Evolutionary conservation across 2,113 vertebrate species (phyloP).

Genomic region (Brevimyrus niger): DNA sequence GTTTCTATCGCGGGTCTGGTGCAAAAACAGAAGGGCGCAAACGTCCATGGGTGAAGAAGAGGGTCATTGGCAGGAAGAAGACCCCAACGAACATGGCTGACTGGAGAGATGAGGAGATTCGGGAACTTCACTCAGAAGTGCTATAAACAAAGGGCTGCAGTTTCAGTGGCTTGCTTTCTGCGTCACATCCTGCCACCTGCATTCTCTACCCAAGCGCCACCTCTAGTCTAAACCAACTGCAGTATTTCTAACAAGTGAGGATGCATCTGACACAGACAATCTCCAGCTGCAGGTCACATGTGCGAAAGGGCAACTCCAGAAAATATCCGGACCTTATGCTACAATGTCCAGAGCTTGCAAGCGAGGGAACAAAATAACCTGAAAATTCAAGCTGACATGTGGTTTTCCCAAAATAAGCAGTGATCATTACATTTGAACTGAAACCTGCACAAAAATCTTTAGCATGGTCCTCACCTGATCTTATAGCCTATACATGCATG

Average conservation of each 20-base stretch:
- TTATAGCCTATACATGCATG: background rate
- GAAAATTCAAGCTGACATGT: background rate
- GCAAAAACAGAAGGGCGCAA: background rate
- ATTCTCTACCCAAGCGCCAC: background rate
- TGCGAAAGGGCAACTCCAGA: background rate
- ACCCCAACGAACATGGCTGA: background rate
- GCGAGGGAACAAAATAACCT: background rate
- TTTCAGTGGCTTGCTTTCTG: background rate
- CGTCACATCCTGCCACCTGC: background rate
- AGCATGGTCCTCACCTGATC: background rate
- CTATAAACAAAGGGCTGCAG: background rate
- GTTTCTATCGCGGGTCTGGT: background rate
- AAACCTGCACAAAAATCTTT: background rate
- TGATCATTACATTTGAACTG: background rate
- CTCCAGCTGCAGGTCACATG: background rate
- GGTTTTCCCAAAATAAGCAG: background rate
- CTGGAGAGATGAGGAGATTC: background rate
- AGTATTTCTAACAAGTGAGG: background rate
- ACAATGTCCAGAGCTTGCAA: background rate
- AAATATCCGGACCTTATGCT: background rate
- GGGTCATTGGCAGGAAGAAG: background rate
- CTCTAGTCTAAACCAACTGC: background rate
- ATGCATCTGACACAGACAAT: background rate
- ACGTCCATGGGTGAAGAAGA: background rate
- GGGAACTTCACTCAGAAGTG: background rate